These are phyloP conservation scores for Tyrannus savana DNA, from an alignment of 2,113 vertebrate genomes.

Conservation along the genomic window DNA sequence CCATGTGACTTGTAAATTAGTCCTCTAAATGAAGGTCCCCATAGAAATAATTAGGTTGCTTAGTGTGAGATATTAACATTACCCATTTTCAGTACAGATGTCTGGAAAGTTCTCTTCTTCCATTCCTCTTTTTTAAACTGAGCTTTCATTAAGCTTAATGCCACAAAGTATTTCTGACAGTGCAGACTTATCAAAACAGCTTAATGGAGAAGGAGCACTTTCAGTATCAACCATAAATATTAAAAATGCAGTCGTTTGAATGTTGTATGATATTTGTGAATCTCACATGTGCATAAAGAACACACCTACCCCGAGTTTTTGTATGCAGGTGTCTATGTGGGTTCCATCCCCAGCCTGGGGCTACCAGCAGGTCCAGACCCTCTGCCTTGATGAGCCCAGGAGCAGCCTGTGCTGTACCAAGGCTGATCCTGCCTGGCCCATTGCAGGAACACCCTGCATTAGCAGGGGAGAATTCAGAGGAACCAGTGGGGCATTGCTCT, in stretches of 20 bases:
- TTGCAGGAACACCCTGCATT: no score
- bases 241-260: neutral
- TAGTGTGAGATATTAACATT: neutral
- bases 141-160: neutral
- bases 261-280: neutral
- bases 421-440: accelerated
- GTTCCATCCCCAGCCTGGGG: accelerated
- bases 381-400: neutral
- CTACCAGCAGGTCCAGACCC: accelerated
- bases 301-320: accelerated
- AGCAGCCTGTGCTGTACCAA: neutral
- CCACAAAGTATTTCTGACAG: neutral
- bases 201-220: neutral
- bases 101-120: neutral
- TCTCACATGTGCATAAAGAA: accelerated
- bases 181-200: neutral
- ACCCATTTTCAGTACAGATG: neutral
- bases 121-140: neutral
- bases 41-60: constrained; percentile 6
- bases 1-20: constrained; percentile 28
- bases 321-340: no score
- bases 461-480: neutral
- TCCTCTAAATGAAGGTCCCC: neutral
- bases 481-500: neutral
- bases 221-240: neutral